Percentiles rank a stretch among this genome's conserved stretches.
Conservation (phyloP, 2,113 vertebrate species). For the Archilochus colubris region DNA sequence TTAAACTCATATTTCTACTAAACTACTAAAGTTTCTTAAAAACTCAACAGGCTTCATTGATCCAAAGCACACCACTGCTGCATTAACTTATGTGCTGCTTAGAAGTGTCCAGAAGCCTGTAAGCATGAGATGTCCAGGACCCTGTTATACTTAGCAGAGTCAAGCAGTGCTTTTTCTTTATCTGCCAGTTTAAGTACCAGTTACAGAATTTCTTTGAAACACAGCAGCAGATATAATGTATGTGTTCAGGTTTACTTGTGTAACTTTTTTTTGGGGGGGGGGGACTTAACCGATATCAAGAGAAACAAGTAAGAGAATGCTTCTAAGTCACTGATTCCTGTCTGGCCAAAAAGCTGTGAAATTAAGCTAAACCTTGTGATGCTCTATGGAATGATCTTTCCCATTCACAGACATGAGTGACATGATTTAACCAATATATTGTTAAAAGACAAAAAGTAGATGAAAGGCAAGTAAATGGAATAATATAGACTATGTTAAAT, state of each 20-base stretch:
- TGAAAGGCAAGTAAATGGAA: background rate
- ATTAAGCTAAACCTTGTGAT: background rate
- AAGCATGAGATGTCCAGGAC: background rate
- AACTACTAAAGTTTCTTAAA: slow-evolving; percentile 27
- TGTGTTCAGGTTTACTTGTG: background rate
- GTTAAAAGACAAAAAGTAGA: background rate
- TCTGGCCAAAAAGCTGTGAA: background rate
- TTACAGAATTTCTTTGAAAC: background rate
- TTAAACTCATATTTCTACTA: slow-evolving; percentile 42
- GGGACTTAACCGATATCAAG: background rate
- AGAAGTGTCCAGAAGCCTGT: background rate
- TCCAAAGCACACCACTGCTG: background rate
- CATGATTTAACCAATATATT: background rate
- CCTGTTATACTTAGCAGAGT: background rate
- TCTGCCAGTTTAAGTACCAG: background rate
- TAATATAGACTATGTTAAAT: background rate
- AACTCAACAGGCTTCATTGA: background rate
- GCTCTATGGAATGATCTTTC: background rate
- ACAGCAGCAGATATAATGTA: background rate
- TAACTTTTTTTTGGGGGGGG: background rate
- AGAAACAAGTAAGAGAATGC: background rate
- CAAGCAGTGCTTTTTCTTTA: background rate
- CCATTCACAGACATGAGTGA: background rate
- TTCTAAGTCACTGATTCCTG: background rate
- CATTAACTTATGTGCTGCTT: background rate